A percentile compares a stretch with the other conserved stretches of the same genome.
phyloP scores from a whole-genome alignment of 92 coral and sea anemone species.

The Epizoanthus ramosus region DNA sequence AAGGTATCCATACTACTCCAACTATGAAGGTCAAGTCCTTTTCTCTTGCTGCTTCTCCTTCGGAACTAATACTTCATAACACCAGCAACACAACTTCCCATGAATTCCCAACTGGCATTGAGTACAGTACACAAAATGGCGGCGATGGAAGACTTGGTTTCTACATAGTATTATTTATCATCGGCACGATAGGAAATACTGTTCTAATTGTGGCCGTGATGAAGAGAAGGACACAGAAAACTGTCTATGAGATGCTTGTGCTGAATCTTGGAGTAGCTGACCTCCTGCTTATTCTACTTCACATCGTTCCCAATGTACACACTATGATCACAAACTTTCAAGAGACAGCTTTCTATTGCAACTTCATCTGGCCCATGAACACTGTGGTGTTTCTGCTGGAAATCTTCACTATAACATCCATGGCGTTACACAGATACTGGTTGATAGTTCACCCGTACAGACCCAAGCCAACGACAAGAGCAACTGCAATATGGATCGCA shows the following conservation, averaged over 20 bases:
- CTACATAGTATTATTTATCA: slow-evolving; percentile 17
- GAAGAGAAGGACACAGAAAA: slow-evolving; percentile 16
- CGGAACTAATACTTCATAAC: not conserved
- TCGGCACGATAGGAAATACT: slow-evolving; percentile 20
- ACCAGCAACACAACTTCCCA: not conserved
- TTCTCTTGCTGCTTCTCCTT: not conserved
- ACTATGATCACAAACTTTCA: slow-evolving; percentile 10
- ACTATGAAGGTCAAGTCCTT: not conserved
- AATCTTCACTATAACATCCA: slow-evolving; percentile 32
- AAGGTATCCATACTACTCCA: not conserved
- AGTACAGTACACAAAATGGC: not conserved
- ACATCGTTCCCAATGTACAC: slow-evolving; percentile 20
- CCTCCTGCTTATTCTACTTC: slow-evolving; percentile 14
- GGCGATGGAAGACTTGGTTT: slow-evolving; percentile 4
- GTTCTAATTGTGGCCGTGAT: slow-evolving; percentile 10
- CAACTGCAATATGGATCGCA: slow-evolving; percentile 17
- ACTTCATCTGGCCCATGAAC: slow-evolving; percentile 40
- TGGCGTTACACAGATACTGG: slow-evolving; percentile 36
- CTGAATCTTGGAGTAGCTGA: slow-evolving; percentile 28
- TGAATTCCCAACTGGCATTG: not conserved
- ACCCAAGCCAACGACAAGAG: slow-evolving; percentile 22
- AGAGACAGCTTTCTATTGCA: slow-evolving; percentile 28
- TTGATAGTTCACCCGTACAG: slow-evolving; percentile 29
- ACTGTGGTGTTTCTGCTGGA: slow-evolving; percentile 30
- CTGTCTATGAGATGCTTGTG: slow-evolving; percentile 29